Base-by-base conservation (phyloP, 2,113 vertebrate genomes). In the Corythaeola cristata region DNA sequence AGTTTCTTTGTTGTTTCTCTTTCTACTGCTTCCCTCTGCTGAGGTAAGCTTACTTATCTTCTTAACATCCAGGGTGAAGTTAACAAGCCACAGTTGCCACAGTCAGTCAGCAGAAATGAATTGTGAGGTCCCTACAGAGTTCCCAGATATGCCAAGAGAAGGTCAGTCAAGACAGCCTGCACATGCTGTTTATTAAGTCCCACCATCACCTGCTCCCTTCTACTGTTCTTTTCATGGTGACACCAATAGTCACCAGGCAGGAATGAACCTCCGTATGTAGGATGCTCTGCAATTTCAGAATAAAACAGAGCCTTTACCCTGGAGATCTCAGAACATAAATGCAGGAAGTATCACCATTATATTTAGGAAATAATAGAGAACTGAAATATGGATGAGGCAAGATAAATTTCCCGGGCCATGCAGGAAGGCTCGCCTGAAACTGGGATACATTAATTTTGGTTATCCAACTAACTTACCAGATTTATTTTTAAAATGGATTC, bases 251-350 rank as follows among this genome's bases (percentile, higher is more conserved):
- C 1, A 12, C 17, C 17, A 41, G 28, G 21, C 12, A 50, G 50
- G 37, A 60, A 30, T 14, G 11, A 82, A 7, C 5, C 8, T 59
- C 18, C 0, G 0, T 15, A 11, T 2, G 15, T 5, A 37, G 18
- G 24, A 27, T 32, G 15, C 5, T 81, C 22, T 7, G 5, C 7
- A 74, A 2, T 17, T 28, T 41, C 11, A 9, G 18, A 30, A 7
- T 19, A 22, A 83, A 83, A 27, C 5, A 39, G 3, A 30, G 2
- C 5, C 2, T 60, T 55, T 66, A 7, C 64, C 22, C 12, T 71
- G 21, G 30, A 77, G 32, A 24, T 32, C 5, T 45, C 18, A 45
- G 32, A 77, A 75, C 0, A 2, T 0, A 59, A 59, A 85, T 41
- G 7, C 5, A 27, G 18, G 9, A 87, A 22, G 4, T 17, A 32